Evolutionary conservation across 2,797 vertebrate genomes (phyloP), one percentile per base, ranked within the genome.

Genomic region (Capromys pilorides): DNA sequence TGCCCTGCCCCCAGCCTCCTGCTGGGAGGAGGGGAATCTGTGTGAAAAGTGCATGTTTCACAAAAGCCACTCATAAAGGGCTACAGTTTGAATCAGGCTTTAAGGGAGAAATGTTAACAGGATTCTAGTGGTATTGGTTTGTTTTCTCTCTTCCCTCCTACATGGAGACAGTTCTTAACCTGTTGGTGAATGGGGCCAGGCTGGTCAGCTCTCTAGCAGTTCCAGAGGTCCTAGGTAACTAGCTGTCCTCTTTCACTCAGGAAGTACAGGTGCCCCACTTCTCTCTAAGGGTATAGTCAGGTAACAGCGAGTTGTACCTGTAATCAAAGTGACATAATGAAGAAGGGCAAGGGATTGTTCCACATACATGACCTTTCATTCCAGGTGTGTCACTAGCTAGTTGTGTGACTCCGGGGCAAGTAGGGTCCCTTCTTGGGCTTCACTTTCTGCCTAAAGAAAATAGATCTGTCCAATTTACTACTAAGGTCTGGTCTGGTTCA

Each of bases 41-140:
- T 85, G 94, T 91, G 84, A 82, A 95, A 85, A 92, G 94, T 91
- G 92, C 95, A 36, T 6, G 86, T 51, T 78, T 95, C 89, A 88
- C 91, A 81, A 69, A 90, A 93, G 92, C 90, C 18, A 7, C 89
- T 96, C 9, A 41, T 67, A 16, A 80, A 93, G 81, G 83, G 57
- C 77, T 71, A 57, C 31, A 31, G 64, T 84, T 93, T 96, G 91
- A 91, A 73, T 78, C 62, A 66, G 87, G 93, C 91, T 49, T 86
- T 21, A 94, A 75, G 79, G 94, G 95, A 80, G 94, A 95, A 88
- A 90, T 85, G 90, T 12, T 67, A 95, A 71, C 75, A 86, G 61
- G 91, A 41, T 81, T 79, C 92, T 91, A 3, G 73, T 41, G 1
- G 33, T 8, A 51, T 92, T 26, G 57, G 28, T 90, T 67, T 69